Evolutionary conservation across 1,140 invertebrate species (phyloP).

Genomic region (Drosophila orena): DNA sequence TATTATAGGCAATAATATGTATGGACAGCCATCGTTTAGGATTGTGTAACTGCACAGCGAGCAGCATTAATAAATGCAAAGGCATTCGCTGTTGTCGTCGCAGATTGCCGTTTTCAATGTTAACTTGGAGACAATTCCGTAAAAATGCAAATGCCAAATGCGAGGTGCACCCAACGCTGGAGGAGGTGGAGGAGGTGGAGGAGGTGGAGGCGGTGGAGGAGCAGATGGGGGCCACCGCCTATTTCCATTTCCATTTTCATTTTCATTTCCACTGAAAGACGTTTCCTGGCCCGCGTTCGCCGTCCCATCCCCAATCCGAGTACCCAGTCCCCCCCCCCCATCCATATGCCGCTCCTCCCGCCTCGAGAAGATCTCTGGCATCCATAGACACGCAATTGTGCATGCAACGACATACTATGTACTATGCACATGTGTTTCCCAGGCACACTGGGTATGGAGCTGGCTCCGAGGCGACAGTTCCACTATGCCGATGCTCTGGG

Average conservation of each 20-base stretch:
- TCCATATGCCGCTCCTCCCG: background rate
- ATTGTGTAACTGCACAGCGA: constrained; percentile 68
- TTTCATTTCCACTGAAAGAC: no score
- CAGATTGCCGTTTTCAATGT: constrained; percentile 75
- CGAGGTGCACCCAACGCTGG: constrained; percentile 49
- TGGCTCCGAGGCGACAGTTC: constrained; percentile 20
- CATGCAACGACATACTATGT: background rate
- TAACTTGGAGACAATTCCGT: constrained; percentile 60
- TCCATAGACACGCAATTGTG: constrained; percentile 1
- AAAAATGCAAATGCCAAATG: constrained; percentile 51
- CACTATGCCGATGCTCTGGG: constrained; percentile 13
- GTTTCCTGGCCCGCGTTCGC: no score
- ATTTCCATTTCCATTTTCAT: constrained; percentile 69
- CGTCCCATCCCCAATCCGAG: background rate
- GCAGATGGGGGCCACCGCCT: background rate
- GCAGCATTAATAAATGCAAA: constrained; percentile 71
- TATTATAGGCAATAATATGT: constrained; percentile 12
- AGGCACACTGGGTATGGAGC: background rate
- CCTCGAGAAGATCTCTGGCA: constrained; percentile 5
- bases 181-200: no score
- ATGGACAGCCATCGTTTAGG: constrained; percentile 59
- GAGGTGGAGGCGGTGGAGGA: background rate
- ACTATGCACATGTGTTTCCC: background rate
- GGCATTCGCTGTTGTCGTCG: constrained; percentile 29
- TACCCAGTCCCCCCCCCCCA: no score